Conservation (phyloP, 1,140 invertebrate species). For the Hermatobates lingyangjiaoensis region DNA sequence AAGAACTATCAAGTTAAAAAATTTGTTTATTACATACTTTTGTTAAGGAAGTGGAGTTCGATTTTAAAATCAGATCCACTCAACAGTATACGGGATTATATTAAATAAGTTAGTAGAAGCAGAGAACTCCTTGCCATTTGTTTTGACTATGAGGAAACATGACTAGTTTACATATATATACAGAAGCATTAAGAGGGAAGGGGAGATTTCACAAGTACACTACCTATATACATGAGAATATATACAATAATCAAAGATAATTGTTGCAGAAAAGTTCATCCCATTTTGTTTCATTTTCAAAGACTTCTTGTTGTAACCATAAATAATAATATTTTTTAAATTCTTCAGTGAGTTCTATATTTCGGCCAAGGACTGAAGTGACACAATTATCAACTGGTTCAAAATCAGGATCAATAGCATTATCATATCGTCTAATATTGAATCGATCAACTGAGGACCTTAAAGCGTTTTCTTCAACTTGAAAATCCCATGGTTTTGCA, state of each 20-base stretch:
- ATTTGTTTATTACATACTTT: too few relatives aligned
- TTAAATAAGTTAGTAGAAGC: too few relatives aligned
- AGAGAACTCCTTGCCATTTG: too few relatives aligned
- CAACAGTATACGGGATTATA: too few relatives aligned
- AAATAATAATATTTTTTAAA: conserved; percentile 92
- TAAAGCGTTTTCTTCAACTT: conserved; percentile 90
- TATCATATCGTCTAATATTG: conserved; percentile 69
- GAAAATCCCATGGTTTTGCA: conserved; percentile 95
- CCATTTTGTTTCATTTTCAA: conserved; percentile 63
- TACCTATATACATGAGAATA: background rate
- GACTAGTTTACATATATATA: too few relatives aligned
- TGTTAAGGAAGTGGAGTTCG: too few relatives aligned
- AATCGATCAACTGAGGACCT: conserved; percentile 87
- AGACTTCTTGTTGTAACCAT: conserved; percentile 95
- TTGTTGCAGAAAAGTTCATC: conserved; percentile 31
- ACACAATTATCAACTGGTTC: conserved; percentile 72
- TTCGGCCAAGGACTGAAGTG: conserved; percentile 59
- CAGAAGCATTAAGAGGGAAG: too few relatives aligned
- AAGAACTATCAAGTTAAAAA: too few relatives aligned
- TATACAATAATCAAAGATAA: conserved; percentile 3
- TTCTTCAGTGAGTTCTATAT: conserved; percentile 72
- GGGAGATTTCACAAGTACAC: too few relatives aligned
- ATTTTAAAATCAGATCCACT: too few relatives aligned
- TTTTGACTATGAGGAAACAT: too few relatives aligned
- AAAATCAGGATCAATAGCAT: conserved; percentile 39